These are phyloP conservation scores for Clarias platycephalus DNA, from an alignment of 2,797 vertebrate species.

Conservation along the genomic window DNA sequence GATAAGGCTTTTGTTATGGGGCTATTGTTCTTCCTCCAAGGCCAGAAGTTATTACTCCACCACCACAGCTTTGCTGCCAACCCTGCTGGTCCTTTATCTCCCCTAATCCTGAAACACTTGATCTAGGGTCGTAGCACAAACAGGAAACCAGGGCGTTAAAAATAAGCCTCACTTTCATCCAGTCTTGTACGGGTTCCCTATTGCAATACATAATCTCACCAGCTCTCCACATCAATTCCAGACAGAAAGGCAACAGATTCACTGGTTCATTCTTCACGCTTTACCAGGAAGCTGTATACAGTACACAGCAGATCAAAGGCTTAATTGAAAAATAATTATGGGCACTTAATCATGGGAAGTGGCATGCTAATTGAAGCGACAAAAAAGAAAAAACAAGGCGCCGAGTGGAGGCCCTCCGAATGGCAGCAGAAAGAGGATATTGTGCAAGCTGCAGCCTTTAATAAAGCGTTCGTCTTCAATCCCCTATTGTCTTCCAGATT, in stretches of 20 bases:
- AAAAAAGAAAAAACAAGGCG: slow-evolving; percentile 82
- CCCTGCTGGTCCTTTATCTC: slow-evolving; percentile 44
- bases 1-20: slow-evolving; percentile 45
- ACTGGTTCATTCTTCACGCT: slow-evolving; percentile 75
- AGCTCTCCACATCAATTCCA: slow-evolving; percentile 70
- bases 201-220: slow-evolving; percentile 68
- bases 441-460: slow-evolving; percentile 92
- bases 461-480: slow-evolving; percentile 92
- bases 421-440: slow-evolving; percentile 95
- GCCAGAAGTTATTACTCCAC: slow-evolving; percentile 49
- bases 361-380: slow-evolving; percentile 96
- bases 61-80: slow-evolving; percentile 30
- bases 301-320: slow-evolving; percentile 93
- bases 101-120: slow-evolving; percentile 35
- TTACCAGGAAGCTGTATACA: slow-evolving; percentile 77
- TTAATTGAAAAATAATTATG: slow-evolving; percentile 99
- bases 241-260: slow-evolving; percentile 77
- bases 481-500: slow-evolving; percentile 98
- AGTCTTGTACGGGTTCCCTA: slow-evolving; percentile 57
- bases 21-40: slow-evolving; percentile 48
- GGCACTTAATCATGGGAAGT: slow-evolving; percentile 99
- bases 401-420: slow-evolving; percentile 89
- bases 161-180: slow-evolving; percentile 47
- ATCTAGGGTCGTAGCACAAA: slow-evolving; percentile 36
- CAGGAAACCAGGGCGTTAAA: slow-evolving; percentile 33